Evolutionary conservation across 2,888 invertebrate species (phyloP), one percentile per base, ranked within the genome.

Genomic region (Clostera curtula): DNA sequence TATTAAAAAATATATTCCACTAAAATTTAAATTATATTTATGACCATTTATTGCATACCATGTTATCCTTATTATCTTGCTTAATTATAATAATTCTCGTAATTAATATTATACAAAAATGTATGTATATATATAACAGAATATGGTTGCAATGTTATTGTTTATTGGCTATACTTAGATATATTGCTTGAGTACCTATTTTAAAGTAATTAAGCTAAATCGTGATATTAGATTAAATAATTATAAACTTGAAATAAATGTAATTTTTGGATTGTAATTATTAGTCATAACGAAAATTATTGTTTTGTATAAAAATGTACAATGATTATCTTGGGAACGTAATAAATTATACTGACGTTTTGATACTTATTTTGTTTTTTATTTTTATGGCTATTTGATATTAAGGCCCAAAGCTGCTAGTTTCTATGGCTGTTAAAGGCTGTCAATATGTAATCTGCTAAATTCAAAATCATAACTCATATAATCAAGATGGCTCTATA

Each of bases 291-390:
- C 63, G 68, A 68, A 73, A 71, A 74, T 74, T 77, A 80, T 82
- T 82, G 82, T 82, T 82, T 82, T 83, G 80, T 83, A 83, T 79
- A 80, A 82, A 59, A 70, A 53, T 79, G 79, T 80, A 80, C 77
- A 82, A 80, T 80, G 68, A 75, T n/a, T 71, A 75, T 82, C 79
- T 77, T 75, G 71, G 64, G 73, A 70, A 63, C 66, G 71, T 83
- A 79, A 80, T 82, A 77, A 79, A 80, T 79, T 83, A 83, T 83
- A 83, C 80, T 66, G 82, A 83, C 72, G 83, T 83, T 83, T 83
- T 82, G 75, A 83, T 83, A 83, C 83, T 76, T 74, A 72, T 38
- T 49, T 40, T 57, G 55, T 49, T 63, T 70, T 80, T 70, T 64
- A 66, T 74, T 72, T 57, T 34, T 26, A n/a, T n/a, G n/a, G n/a